A percentile compares a stretch with the other conserved stretches of the same genome.
These are phyloP conservation scores for Nasonia giraulti DNA, from an alignment of 1,140 invertebrate species.

Conservation along the genomic window DNA sequence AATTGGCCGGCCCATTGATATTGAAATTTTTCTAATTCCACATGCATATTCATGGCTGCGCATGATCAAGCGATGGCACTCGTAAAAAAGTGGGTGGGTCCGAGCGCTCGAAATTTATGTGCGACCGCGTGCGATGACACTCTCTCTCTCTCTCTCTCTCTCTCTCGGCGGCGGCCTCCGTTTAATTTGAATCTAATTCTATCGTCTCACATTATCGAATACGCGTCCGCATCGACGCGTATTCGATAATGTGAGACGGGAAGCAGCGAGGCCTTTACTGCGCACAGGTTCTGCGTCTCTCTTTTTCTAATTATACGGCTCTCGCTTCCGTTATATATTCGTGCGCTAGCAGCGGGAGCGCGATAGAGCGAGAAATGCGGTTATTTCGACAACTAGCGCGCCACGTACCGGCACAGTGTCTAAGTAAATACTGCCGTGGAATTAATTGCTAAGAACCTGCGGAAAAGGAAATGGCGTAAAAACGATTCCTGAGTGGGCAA, in stretches of 20 bases:
- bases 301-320: constrained; percentile 44
- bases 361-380: constrained; percentile 7
- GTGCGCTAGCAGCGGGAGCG: background rate
- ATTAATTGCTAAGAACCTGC: constrained; percentile 48
- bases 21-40: constrained; percentile 13
- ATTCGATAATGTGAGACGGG: too few species aligned
- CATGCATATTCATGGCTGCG: background rate
- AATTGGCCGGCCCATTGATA: background rate
- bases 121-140: background rate
- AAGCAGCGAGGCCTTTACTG: background rate
- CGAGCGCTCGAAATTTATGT: too few species aligned
- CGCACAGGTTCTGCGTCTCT: background rate
- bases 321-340: constrained; percentile 40
- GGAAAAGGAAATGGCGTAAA: constrained; percentile 51
- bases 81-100: background rate
- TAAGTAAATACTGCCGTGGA: constrained; percentile 47
- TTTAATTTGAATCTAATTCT: constrained; percentile 28
- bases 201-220: too few species aligned
- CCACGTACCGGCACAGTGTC: background rate
- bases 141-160: too few species aligned
- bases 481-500: constrained; percentile 31
- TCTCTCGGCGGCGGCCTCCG: background rate
- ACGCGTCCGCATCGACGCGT: too few species aligned
- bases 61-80: background rate
- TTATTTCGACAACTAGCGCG: constrained; percentile 44